Conservation (phyloP, 2,888 invertebrate species). For the Tetragnatha montana region DNA sequence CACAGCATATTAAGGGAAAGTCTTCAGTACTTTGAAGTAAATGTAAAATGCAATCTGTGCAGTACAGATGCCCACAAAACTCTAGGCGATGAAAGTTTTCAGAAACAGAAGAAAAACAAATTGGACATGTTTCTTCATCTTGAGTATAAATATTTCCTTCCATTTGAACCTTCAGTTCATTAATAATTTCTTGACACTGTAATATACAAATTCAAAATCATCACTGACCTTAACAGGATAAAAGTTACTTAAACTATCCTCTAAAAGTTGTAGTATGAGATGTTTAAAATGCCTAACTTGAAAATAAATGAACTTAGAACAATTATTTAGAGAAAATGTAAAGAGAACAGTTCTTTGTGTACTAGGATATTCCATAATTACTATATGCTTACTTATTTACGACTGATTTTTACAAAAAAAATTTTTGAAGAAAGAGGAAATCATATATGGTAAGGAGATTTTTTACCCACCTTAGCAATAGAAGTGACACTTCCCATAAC, state of each 20-base stretch:
- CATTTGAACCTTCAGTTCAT: conserved; percentile 26
- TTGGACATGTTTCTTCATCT: conserved; percentile 51
- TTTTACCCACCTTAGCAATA: conserved; percentile 30
- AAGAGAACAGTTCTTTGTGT: too few species aligned
- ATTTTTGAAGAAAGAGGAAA: too few species aligned
- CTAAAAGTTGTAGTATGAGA: neutral
- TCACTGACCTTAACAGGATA: too few species aligned
- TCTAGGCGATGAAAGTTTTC: conserved; percentile 46
- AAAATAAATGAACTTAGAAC: too few species aligned
- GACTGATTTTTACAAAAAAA: too few species aligned
- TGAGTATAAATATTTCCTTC: conserved; percentile 3
- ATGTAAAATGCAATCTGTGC: conserved; percentile 60
- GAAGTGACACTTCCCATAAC: conserved; percentile 36
- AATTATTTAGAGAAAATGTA: too few species aligned
- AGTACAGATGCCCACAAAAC: conserved; percentile 66
- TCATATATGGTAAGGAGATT: too few species aligned
- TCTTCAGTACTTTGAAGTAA: conserved; percentile 44
- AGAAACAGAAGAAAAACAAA: conserved; percentile 46
- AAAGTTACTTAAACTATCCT: neutral
- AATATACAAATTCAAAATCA: conserved; percentile 1
- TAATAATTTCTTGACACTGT: conserved; percentile 46
- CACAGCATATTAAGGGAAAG: conserved; percentile 49
- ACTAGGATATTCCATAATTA: too few species aligned
- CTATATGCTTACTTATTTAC: too few species aligned
- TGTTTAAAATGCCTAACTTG: too few species aligned